A percentile compares a stretch with the other conserved stretches of the same genome.
Conservation (phyloP, 1,140 invertebrate species). For the Paracyclopina nana region DNA sequence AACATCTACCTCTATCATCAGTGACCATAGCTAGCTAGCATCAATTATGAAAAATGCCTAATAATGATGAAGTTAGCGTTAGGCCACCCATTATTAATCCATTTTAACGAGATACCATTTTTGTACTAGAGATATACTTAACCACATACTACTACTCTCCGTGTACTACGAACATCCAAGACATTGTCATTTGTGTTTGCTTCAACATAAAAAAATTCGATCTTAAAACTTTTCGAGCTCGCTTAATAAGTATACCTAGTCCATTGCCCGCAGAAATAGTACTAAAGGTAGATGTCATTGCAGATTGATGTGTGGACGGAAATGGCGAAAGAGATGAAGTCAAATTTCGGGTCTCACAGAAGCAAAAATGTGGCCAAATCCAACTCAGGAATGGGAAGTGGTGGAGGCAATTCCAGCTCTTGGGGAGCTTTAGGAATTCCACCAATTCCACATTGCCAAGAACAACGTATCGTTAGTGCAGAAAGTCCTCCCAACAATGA, state of each 20-base stretch:
- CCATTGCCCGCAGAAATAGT: not conserved
- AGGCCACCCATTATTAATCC: no score
- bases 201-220: not conserved
- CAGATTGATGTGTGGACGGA: not conserved
- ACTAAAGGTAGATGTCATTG: not conserved
- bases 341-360: not conserved
- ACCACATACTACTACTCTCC: not conserved
- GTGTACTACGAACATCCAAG: not conserved
- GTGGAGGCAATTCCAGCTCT: not conserved
- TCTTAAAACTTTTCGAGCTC: not conserved
- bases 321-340: slow-evolving; percentile 1
- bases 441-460: not conserved
- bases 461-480: not conserved
- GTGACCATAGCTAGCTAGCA: no score
- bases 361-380: not conserved
- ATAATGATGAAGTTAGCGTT: no score
- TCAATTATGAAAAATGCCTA: no score
- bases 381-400: not conserved
- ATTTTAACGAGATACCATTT: no score
- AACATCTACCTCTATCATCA: no score
- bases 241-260: not conserved
- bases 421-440: not conserved
- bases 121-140: no score
- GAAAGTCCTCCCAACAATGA: not conserved
- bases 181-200: not conserved